A percentile compares a stretch with the other conserved stretches of the same genome.
These are phyloP conservation scores for Crotalus helleri DNA, from an alignment of 2,113 vertebrate genomes.

Conservation along the genomic window DNA sequence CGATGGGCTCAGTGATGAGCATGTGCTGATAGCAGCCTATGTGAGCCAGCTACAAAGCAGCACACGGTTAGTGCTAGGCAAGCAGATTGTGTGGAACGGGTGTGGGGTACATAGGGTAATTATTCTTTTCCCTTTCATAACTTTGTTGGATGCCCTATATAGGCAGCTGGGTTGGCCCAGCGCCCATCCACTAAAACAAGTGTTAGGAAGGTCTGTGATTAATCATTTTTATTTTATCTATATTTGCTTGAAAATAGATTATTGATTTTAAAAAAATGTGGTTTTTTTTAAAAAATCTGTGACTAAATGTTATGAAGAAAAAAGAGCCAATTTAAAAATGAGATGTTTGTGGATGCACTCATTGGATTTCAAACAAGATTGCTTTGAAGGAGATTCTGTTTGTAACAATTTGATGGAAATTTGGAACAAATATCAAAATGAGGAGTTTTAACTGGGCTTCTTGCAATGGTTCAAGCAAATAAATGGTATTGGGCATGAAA, in stretches of 20 bases:
- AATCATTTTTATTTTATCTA: neutral
- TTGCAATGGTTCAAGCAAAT: neutral
- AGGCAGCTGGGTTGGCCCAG: neutral
- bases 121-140: neutral
- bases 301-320: neutral
- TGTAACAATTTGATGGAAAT: neutral
- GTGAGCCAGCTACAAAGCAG: slow-evolving; percentile 69
- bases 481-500: neutral
- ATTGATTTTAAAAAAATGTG: neutral
- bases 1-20: slow-evolving; percentile 67
- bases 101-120: neutral
- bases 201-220: neutral
- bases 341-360: neutral
- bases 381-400: neutral
- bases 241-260: neutral
- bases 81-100: neutral
- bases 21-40: slow-evolving; percentile 72
- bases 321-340: neutral
- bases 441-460: neutral
- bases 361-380: neutral
- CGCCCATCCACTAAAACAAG: neutral
- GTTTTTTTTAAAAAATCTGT: neutral
- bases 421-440: neutral
- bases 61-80: slow-evolving; percentile 68
- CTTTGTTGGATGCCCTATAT: no score